These are phyloP conservation scores for Synodontis membranacea DNA, from an alignment of 2,113 vertebrate genomes.

Conservation along the genomic window DNA sequence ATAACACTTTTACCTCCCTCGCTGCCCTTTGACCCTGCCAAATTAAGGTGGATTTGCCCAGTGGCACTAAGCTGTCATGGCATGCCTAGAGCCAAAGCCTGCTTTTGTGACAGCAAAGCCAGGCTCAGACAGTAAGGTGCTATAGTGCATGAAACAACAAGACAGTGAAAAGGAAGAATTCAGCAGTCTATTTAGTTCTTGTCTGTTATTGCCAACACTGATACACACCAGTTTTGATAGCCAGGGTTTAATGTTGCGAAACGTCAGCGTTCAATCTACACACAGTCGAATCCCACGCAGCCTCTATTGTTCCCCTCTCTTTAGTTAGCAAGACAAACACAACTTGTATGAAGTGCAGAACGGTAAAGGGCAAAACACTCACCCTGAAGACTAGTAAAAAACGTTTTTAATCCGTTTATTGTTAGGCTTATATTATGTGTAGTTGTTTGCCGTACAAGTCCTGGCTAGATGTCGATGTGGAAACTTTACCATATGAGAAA, in stretches of 20 bases:
- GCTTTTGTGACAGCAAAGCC: slow-evolving; percentile 30
- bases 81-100: slow-evolving; percentile 22
- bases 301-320: neutral
- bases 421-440: neutral
- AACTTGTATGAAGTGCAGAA: neutral
- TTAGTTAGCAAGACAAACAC: neutral
- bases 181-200: neutral
- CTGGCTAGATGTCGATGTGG: neutral
- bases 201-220: neutral
- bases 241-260: neutral
- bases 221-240: neutral
- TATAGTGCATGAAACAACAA: neutral
- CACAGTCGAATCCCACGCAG: neutral
- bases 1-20: slow-evolving; percentile 25
- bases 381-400: neutral
- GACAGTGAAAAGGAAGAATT: neutral
- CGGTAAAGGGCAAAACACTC: neutral
- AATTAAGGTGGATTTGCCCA: slow-evolving; percentile 39
- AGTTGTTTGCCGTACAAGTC: neutral
- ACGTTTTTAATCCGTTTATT: neutral
- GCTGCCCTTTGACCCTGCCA: slow-evolving; percentile 30
- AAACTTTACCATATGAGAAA: neutral
- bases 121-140: slow-evolving; percentile 17
- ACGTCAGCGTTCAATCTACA: neutral
- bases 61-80: slow-evolving; percentile 11